Base-by-base conservation (phyloP, 1,140 invertebrate species). In the Diplogasteroides magnus region DNA sequence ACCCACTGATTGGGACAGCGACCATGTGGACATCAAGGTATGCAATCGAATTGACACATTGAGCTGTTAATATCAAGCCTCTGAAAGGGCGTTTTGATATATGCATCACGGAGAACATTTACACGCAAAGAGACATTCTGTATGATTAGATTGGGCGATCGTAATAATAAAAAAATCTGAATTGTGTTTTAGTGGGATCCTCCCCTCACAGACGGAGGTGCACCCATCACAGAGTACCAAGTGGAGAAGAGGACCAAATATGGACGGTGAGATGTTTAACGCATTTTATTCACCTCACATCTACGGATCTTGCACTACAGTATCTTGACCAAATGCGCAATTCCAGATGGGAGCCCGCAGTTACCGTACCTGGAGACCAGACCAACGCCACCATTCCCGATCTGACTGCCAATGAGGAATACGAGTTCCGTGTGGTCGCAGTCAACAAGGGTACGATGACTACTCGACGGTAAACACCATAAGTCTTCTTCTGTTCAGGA, bases 211-310 rank as follows among this genome's bases (percentile, higher is more conserved):
- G 93, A 97, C 84, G 93, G 93, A 64, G 95, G 95, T 55, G 90
- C 92, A 32, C 94, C 93, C 26, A 92, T 98, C 78, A 91, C 91
- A 31, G 91, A 90, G 55, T 98, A 98, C 82, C 89, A 97, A 61
- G 89, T 98, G 70, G 94, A 98, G 85, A 97, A 94, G 87, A 94
- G 94, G 81, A 92, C 96, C 82, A 89, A 93, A 64, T 90, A 90
- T 79, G 90, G 89, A 88, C 70, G 68, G 60, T 60, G 23, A 6
- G n/a, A 13, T 60, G 13, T 6, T 67, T 25, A 56, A 26, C 57
- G 13, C 13, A 2, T 25, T 23, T 13, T 65, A n/a, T 15, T 25
- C n/a, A 11, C 28, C n/a, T 32, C n/a, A n/a, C n/a, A n/a, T n/a
- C n/a, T n/a, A n/a, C n/a, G n/a, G n/a, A n/a, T n/a, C n/a, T n/a